phyloP scores from a whole-genome alignment of 2,797 vertebrate genomes.

The Holocentrus rufus region DNA sequence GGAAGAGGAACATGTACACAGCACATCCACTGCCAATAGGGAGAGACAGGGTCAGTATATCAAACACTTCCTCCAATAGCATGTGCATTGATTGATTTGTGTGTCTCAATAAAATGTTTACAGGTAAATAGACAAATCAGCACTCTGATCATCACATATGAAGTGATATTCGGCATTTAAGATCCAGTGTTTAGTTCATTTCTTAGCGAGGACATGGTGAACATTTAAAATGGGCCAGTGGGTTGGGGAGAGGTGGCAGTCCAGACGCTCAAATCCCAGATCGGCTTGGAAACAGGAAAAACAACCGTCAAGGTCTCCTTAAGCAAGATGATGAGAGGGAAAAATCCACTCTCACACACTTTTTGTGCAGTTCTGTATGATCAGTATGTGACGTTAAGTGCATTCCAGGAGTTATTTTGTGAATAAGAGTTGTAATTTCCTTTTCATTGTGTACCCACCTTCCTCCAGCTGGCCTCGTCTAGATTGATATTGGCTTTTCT shows the following conservation, averaged over 20 bases:
- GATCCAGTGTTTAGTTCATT: not conserved
- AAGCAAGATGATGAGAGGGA: no score
- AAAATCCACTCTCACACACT: no score
- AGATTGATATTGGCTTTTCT: no score
- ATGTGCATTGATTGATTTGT: not conserved
- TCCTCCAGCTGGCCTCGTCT: no score
- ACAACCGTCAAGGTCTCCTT: no score
- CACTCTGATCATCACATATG: not conserved
- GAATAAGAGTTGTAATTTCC: no score
- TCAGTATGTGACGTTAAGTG: no score
- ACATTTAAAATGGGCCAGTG: no score
- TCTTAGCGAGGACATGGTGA: not conserved
- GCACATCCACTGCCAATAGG: conserved; percentile 96
- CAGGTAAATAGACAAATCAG: not conserved
- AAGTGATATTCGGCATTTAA: not conserved
- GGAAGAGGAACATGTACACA: conserved; percentile 99
- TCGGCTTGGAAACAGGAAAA: not conserved
- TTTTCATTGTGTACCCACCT: no score
- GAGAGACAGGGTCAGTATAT: conserved; percentile 88
- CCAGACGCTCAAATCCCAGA: not conserved
- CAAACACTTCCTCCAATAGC: not conserved
- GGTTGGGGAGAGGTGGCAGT: not conserved
- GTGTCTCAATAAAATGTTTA: not conserved
- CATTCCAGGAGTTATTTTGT: no score
- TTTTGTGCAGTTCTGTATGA: no score